A percentile compares a stretch with the other conserved stretches of the same genome.
Evolutionary conservation across 1,140 invertebrate species (phyloP).

Genomic region (Drosophila bocki): DNA sequence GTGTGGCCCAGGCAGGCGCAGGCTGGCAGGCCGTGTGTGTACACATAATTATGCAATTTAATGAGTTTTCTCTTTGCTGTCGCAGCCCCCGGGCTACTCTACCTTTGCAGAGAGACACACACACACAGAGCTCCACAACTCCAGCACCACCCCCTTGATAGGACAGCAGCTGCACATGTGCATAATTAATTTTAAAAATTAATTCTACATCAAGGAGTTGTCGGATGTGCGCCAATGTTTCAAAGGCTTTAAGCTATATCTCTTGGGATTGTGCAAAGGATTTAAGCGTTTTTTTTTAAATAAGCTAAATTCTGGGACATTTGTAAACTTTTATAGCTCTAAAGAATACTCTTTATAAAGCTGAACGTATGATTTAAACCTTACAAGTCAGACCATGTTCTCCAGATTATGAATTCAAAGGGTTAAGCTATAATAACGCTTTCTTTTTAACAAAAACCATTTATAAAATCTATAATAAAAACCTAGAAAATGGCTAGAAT

Average conservation of each 20-base stretch:
- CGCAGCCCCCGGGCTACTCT: constrained; percentile 28
- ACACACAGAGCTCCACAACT: neutral
- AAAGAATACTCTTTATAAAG: neutral
- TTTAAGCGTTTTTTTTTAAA: neutral
- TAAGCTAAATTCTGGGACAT: neutral
- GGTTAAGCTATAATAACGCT: neutral
- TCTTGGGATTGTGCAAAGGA: neutral
- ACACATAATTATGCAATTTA: constrained; percentile 79
- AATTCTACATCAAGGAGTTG: constrained; percentile 43
- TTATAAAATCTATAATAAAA: neutral
- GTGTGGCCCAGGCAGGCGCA: constrained; percentile 1
- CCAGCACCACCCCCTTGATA: constrained; percentile 8
- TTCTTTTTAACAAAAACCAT: neutral
- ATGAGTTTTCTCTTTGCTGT: constrained; percentile 74
- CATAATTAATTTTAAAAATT: constrained; percentile 80
- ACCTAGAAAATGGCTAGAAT: neutral
- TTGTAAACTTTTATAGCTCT: neutral
- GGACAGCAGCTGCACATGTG: constrained; percentile 58
- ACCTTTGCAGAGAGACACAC: constrained; percentile 22
- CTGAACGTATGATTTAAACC: neutral
- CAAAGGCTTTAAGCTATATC: constrained; percentile 5
- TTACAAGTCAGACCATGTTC: no score
- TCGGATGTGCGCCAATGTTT: neutral
- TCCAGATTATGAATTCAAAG: neutral
- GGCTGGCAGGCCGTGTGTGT: constrained; percentile 40